These are phyloP conservation scores for Phenacoccus solenopsis DNA, from an alignment of 1,140 invertebrate genomes.

Conservation along the genomic window DNA sequence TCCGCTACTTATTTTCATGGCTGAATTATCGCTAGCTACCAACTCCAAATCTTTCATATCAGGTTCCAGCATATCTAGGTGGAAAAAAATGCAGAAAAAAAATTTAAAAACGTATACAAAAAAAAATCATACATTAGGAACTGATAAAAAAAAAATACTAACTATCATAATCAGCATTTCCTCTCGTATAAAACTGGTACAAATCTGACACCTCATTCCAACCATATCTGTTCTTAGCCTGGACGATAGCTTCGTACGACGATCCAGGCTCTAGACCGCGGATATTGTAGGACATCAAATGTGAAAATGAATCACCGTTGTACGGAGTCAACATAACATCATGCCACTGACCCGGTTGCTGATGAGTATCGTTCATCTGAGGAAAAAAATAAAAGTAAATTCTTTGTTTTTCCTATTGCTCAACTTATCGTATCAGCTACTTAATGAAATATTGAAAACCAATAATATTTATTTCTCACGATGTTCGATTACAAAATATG, in stretches of 20 bases:
- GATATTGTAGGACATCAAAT: conserved; percentile 43
- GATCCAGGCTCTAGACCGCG: conserved; percentile 42
- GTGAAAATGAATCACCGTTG: conserved; percentile 9
- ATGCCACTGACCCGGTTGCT: conserved; percentile 57
- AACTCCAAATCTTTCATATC: conserved; percentile 11
- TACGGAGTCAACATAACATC: conserved; percentile 38
- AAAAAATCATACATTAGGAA: not conserved
- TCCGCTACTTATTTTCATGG: not conserved
- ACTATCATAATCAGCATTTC: not conserved
- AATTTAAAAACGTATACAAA: not conserved
- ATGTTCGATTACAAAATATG: too few species aligned
- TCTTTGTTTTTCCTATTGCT: too few species aligned
- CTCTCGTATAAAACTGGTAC: conserved; percentile 32
- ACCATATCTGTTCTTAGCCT: conserved; percentile 51
- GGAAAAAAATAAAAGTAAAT: conserved; percentile 23
- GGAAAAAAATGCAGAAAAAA: not conserved
- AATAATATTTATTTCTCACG: too few species aligned
- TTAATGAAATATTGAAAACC: too few species aligned
- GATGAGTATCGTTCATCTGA: conserved; percentile 56
- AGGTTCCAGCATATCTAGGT: not conserved
- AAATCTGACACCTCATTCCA: conserved; percentile 44
- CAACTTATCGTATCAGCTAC: too few species aligned
- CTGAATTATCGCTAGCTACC: not conserved
- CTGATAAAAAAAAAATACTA: not conserved
- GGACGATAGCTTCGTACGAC: conserved; percentile 48